Evolutionary conservation across 2,888 invertebrate genomes (phyloP).

Genomic region (Dione vanillae): DNA sequence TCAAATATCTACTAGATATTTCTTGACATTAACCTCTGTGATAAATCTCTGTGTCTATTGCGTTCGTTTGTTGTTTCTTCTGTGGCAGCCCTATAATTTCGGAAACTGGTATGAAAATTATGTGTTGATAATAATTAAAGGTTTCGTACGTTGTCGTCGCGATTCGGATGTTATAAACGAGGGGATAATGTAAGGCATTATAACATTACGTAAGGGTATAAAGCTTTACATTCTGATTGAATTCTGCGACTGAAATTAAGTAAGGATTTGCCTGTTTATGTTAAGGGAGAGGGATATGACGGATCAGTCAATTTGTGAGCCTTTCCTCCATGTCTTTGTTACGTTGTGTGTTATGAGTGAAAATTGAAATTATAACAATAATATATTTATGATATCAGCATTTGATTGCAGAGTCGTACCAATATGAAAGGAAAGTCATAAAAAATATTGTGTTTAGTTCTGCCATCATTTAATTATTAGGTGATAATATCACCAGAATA

Average conservation of each 20-base stretch:
- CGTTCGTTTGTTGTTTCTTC: conserved; percentile 36
- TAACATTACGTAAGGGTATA: conserved; percentile 80
- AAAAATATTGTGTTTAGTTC: no score
- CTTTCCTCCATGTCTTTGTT: conserved; percentile 69
- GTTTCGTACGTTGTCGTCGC: conserved; percentile 74
- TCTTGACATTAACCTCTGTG: no score
- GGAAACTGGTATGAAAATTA: conserved; percentile 78
- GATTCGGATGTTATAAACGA: conserved; percentile 65
- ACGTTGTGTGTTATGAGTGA: conserved; percentile 51
- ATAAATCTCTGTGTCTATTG: no score
- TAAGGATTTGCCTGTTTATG: conserved; percentile 83
- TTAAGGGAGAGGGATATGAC: conserved; percentile 72
- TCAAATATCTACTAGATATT: no score
- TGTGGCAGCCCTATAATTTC: conserved; percentile 69
- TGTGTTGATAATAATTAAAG: conserved; percentile 85
- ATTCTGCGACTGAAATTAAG: conserved; percentile 84
- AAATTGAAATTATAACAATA: conserved; percentile 30
- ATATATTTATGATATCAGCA: background rate
- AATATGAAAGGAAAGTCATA: background rate
- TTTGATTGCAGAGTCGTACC: background rate
- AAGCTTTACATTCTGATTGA: conserved; percentile 82
- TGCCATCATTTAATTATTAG: no score
- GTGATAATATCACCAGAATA: no score
- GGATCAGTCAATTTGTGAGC: conserved; percentile 78
- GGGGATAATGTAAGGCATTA: conserved; percentile 81